Base-by-base conservation (phyloP, 2,888 invertebrate species). In the Phrixothrix hirtus region DNA sequence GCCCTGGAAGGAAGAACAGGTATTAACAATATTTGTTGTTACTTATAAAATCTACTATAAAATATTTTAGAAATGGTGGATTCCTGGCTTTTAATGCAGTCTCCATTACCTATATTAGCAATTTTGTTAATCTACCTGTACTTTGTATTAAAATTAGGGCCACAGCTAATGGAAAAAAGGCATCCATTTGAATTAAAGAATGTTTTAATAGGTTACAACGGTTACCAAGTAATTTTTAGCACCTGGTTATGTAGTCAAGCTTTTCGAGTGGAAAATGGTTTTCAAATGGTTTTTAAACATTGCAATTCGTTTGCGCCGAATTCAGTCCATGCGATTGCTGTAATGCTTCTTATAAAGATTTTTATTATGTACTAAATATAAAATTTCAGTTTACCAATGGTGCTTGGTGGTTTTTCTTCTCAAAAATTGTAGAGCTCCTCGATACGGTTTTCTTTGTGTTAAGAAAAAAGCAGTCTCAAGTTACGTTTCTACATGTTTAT, bases 381-480 rank as follows among this genome's bases (percentile, higher is more conserved):
- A 1, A 26, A 16, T 62, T 71, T 67, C 52, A 84, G 86, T 80
- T 80, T 74, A 83, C 79, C 41, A 77, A 78, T 52, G 83, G 83
- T 29, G 86, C 87, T 1, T 88, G 88, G 88, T 88, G 86, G 81
- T 91, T 90, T 70, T 89, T 88, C 70, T 81, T 87, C 58, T 88
- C 89, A 11, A 91, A 91, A 75, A 78, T 90, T 38, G 79, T 88
- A 1, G 91, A 91, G 68, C 79, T 91, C 0, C 69, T 90, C 51
- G 91, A 91, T 68, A 91, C 90, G 0, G 82, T 92, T 13, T 95
- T 95, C 78, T 95, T 95, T 70, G 90, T 95, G 4, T 74, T 95
- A 63, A 82, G 95, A 37, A 95, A 95, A 75, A 95, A 95, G 75
- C 87, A 90, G 65, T 86, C 85, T 45, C 95, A 95, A 75, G 87